Evolutionary conservation across 37 sponge, comb jelly and placozoan genomes (phyloP), one percentile per base, ranked within the genome.

Genomic region (Aplysina aerophoba): DNA sequence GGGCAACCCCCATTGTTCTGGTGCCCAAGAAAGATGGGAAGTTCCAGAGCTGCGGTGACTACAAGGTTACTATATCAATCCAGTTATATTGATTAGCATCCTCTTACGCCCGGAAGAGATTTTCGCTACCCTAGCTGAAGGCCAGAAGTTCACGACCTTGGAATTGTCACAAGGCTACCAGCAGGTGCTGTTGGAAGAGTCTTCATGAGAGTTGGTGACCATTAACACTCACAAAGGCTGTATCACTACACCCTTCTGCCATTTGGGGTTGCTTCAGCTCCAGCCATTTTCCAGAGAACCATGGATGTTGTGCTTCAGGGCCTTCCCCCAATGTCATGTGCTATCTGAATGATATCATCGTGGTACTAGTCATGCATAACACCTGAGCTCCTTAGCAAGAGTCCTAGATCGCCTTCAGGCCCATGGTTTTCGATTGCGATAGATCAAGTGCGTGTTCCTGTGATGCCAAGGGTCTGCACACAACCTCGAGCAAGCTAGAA

Each of bases 1-100:
- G 81, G 87, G 87, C 87, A 15, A 72, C 81, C 1, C 87, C 87
- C 22, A 33, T 87, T 16, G 87, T 87, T 19, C 41, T 41, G n/a
- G 78, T 75, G 37, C 41, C 53, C 19, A 75, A 75, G 54, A 35
- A 35, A 22, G n/a, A 75, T 25, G 78, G 78, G 41, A 41, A 14
- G 17, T 16, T 75, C 15, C 59, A 77, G 22, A 2, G 72, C 24
- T 85, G 85, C 73, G 85, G 85, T 6, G 86, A 86, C 86, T 86
- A 77, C 55, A 87, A 87, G 41, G 82, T 74, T n/a, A 88, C 88
- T 15, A 39, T 83, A 24, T 67, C 66, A 28, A 15, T 39, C 11
- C 19, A 17, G 5, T 39, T 81, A 1, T 57, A 61, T 68, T 14
- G 87, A 87, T 54, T 55, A 71, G 37, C 74, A 87, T 44, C 87